Conservation (phyloP, 2,113 vertebrate species). For the Balaeniceps rex region DNA sequence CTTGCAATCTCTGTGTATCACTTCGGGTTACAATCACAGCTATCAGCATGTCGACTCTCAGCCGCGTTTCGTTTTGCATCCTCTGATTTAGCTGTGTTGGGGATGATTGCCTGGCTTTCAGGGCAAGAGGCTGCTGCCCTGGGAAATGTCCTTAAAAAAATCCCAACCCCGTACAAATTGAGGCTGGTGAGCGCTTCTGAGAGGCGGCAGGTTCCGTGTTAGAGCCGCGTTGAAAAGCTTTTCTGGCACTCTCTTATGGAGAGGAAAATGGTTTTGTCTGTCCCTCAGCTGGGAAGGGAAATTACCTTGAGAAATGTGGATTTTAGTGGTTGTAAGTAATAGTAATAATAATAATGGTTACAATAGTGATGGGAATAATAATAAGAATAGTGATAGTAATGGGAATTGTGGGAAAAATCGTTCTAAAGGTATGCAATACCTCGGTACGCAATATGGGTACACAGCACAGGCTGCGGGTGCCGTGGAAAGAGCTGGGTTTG, state of each 20-base stretch:
- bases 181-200: neutral
- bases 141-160: neutral
- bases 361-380: no score
- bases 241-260: neutral
- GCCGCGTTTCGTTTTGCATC: neutral
- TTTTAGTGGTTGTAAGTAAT: neutral
- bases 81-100: accelerated
- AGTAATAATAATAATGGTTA: neutral
- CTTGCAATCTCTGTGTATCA: neutral
- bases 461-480: neutral
- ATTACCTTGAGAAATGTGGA: neutral
- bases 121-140: neutral
- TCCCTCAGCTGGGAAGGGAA: neutral
- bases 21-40: neutral
- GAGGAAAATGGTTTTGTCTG: neutral
- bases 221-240: neutral
- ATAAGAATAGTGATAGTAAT: neutral
- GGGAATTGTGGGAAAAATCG: neutral
- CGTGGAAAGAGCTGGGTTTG: neutral
- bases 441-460: neutral
- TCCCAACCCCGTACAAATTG: accelerated
- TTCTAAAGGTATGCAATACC: accelerated
- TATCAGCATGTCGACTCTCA: accelerated
- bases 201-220: neutral
- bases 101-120: no score